A percentile compares a stretch with the other conserved stretches of the same genome.
Evolutionary conservation across 92 coral and sea anemone genomes (phyloP).

Genomic region (Chrysogorgia sp.): DNA sequence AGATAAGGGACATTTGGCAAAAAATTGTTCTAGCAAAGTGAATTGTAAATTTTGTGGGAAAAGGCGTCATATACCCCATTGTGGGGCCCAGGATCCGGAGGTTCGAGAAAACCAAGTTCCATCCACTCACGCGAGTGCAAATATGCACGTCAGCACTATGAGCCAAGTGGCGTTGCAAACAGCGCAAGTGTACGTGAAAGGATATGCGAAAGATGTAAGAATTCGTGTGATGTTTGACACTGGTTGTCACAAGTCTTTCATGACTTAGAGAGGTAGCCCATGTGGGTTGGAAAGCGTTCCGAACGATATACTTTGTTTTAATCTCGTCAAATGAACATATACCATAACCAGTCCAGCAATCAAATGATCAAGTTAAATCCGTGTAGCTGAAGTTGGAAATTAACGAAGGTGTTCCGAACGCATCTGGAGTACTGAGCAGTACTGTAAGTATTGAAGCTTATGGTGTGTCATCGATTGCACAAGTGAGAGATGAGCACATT

Average conservation of each 20-base stretch:
- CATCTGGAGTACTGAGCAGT: too few relatives aligned
- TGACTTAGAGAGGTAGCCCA: constrained; percentile 32
- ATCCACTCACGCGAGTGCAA: constrained; percentile 12
- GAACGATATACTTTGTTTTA: too few relatives aligned
- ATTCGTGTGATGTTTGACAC: constrained; percentile 55
- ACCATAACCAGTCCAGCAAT: too few relatives aligned
- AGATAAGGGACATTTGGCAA: constrained; percentile 22
- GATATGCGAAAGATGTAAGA: constrained; percentile 10
- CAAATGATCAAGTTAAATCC: too few relatives aligned
- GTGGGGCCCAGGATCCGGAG: constrained; percentile 17
- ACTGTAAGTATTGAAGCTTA: too few relatives aligned
- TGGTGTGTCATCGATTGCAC: too few relatives aligned
- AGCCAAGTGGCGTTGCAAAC: constrained; percentile 52
- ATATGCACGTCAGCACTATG: constrained; percentile 34
- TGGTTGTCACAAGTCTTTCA: constrained; percentile 41
- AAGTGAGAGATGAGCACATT: too few relatives aligned
- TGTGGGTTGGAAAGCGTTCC: too few relatives aligned
- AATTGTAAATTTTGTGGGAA: constrained; percentile 19
- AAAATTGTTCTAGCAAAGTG: constrained; percentile 12
- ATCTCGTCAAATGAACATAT: too few relatives aligned
- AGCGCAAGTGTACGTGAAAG: constrained; percentile 45
- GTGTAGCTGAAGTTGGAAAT: too few relatives aligned
- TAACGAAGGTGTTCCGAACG: too few relatives aligned
- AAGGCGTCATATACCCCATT: constrained; percentile 8
- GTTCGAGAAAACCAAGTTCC: constrained; percentile 22